phyloP scores from a whole-genome alignment of 2,113 vertebrate genomes.

The Rhinolophus sinicus region DNA sequence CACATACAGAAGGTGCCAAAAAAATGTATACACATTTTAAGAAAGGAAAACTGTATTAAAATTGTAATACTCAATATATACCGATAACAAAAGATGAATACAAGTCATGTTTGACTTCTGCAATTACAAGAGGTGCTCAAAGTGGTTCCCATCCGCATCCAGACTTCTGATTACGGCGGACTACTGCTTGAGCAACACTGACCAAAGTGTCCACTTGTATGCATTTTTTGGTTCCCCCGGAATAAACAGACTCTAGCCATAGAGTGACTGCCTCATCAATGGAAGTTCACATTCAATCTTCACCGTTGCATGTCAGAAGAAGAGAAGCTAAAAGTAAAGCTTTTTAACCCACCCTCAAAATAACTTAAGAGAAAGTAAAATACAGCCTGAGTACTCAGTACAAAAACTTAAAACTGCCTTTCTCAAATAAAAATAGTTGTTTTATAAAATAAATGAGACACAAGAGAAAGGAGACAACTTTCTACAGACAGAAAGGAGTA shows the following conservation, averaged over 20 bases:
- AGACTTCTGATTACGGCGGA: too few relatives aligned
- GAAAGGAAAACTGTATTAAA: too few relatives aligned
- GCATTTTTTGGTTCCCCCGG: too few relatives aligned
- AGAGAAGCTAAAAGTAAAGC: neutral
- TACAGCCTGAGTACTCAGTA: neutral
- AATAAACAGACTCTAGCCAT: neutral
- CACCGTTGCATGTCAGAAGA: neutral
- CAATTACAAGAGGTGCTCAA: too few relatives aligned
- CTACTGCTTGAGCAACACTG: too few relatives aligned
- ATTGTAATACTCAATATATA: too few relatives aligned
- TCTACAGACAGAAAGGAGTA: neutral
- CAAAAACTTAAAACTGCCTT: neutral
- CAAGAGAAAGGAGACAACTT: neutral
- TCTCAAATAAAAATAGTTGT: neutral
- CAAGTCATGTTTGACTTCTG: too few relatives aligned
- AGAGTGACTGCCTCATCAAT: neutral
- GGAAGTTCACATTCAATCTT: neutral
- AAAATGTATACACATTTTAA: too few relatives aligned
- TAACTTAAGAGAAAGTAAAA: neutral
- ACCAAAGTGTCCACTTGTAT: too few relatives aligned
- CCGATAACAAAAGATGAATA: too few relatives aligned
- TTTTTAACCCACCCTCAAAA: constrained; percentile 10
- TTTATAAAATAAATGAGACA: neutral
- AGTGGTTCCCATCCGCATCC: too few relatives aligned
- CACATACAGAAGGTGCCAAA: neutral